phyloP scores from a whole-genome alignment of 37 sponge, comb jelly and placozoan species.

The Ephydatia muelleri region DNA sequence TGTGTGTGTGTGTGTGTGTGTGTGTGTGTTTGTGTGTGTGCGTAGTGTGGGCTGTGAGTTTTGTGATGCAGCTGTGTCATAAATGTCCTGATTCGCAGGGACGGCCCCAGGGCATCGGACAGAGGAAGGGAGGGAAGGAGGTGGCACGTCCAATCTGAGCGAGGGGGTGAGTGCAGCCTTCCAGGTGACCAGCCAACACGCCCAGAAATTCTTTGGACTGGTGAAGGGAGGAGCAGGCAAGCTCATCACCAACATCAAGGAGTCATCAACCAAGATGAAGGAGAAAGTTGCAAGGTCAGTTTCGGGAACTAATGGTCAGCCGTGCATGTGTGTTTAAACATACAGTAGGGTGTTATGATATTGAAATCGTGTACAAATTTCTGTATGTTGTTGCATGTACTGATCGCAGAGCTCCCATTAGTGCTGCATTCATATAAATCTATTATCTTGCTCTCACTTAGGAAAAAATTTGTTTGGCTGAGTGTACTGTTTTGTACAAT shows the following conservation, averaged over 20 bases:
- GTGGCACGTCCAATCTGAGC: neutral
- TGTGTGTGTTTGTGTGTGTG: too few relatives aligned
- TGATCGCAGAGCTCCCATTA: too few relatives aligned
- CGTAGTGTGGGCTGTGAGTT: neutral
- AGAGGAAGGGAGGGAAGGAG: neutral
- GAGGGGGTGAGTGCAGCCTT: slow-evolving; percentile 18
- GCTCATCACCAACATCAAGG: slow-evolving; percentile 83
- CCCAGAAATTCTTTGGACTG: slow-evolving; percentile 74
- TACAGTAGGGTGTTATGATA: too few relatives aligned
- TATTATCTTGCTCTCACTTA: too few relatives aligned
- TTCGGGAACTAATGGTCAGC: too few relatives aligned
- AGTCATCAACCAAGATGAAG: slow-evolving; percentile 75
- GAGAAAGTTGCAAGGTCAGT: slow-evolving; percentile 48
- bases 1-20: too few relatives aligned
- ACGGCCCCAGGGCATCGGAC: neutral
- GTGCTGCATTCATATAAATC: too few relatives aligned
- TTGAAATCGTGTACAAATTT: too few relatives aligned
- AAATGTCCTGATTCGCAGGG: neutral
- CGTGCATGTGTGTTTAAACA: too few relatives aligned
- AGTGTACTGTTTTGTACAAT: too few relatives aligned
- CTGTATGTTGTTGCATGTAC: too few relatives aligned
- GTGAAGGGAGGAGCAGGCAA: slow-evolving; percentile 84
- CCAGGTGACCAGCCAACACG: slow-evolving; percentile 54
- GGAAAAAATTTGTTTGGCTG: too few relatives aligned
- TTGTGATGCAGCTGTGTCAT: neutral